Base-by-base conservation (phyloP, 2,113 vertebrate species). In the Progne subis region DNA sequence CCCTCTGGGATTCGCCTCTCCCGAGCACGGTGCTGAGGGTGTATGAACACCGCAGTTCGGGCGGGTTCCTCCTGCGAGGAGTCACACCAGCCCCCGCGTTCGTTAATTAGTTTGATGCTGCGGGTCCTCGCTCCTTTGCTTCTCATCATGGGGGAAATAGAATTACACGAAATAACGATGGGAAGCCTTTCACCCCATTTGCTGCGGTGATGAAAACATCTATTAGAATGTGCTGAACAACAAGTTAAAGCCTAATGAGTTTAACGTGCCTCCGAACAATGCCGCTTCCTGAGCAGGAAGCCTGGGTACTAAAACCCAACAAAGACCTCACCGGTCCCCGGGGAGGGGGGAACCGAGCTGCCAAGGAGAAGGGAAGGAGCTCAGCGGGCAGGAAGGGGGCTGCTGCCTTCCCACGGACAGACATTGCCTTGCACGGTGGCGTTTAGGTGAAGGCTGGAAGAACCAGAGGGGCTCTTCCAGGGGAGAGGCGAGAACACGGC, bases 401-500 rank as follows among this genome's bases (percentile, higher is more conserved):
- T 1, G 14, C 24, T 7, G 57, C 2, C 52, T 69, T 44, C 67
- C 75, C 50, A 4, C 0, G 1, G 37, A 37, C 37, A 37, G 37
- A 37, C 37, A 37, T 37, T 37, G 37, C 37, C 37, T 37, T 37
- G 37, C 37, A 37, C 37, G 37, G 37, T 37, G 37, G 37, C 37
- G 37, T 37, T 37, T 37, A 37, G 37, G 37, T 37, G 37, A 37
- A 37, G 37, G 37, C 37, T 37, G 37, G 37, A 8, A 37, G 37
- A 37, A 37, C 37, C 37, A 37, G 37, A 37, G 37, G 43, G 32
- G 7, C 12, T 34, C 24, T 47, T 15, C 19, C 50, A 17, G 52
- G 46, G 8, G 11, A 31, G 43, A 8, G 12, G 43, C 8, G 16
- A 5, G 20, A 59, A 8, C 12, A 2, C 4, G 0, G 0, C 0